A percentile compares a stretch with the other conserved stretches of the same genome.
These are phyloP conservation scores for Chironex yamaguchii DNA, from an alignment of 30 jellyfish, hydroid and myxozoan genomes.

Conservation along the genomic window DNA sequence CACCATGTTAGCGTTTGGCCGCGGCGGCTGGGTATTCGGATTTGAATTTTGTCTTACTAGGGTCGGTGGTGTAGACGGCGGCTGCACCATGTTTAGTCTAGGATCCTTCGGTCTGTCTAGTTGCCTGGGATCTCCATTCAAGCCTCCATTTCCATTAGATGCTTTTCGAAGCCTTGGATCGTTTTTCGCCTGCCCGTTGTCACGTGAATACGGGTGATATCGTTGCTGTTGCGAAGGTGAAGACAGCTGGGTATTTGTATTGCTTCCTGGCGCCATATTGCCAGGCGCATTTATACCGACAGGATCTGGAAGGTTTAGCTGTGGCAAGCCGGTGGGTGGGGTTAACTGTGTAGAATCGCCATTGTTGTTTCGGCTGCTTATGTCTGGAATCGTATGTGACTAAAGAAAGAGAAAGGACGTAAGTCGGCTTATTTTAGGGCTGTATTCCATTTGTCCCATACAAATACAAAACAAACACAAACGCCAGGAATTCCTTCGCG, in stretches of 20 bases:
- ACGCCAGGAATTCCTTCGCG: too few species aligned
- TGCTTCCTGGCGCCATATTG: not conserved
- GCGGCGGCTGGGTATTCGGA: not conserved
- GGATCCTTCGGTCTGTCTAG: constrained; percentile 83
- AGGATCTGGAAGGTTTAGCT: not conserved
- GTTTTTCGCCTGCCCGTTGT: constrained; percentile 2
- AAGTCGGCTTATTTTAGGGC: too few species aligned
- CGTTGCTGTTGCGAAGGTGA: constrained; percentile 24
- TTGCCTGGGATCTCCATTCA: not conserved
- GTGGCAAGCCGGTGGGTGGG: not conserved
- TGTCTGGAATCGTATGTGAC: too few species aligned
- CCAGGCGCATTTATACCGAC: not conserved
- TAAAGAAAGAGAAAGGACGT: too few species aligned
- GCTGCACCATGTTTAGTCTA: constrained; percentile 41
- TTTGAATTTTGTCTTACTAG: not conserved
- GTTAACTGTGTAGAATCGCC: too few species aligned
- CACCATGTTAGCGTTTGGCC: constrained; percentile 48
- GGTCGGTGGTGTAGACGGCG: constrained; percentile 19
- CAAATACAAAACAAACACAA: too few species aligned
- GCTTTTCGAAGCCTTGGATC: constrained; percentile 55
- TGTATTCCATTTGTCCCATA: too few species aligned
- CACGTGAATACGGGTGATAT: constrained; percentile 78
- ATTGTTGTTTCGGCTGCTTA: too few species aligned
- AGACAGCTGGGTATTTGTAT: not conserved
- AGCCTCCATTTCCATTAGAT: constrained; percentile 6